Evolutionary conservation across 2,113 vertebrate genomes (phyloP).

Genomic region (Perca fluviatilis): DNA sequence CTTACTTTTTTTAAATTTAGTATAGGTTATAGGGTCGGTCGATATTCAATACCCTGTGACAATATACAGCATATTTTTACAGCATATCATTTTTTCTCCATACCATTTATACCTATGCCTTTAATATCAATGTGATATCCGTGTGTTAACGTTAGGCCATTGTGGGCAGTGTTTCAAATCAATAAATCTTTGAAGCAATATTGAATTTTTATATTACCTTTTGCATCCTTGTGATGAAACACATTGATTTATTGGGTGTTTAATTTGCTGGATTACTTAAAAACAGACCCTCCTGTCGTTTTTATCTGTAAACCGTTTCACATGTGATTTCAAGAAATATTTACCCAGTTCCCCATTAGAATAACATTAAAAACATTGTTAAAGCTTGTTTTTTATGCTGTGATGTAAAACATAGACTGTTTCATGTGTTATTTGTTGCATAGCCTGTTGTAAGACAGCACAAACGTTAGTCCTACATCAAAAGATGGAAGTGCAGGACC

Average conservation of each 20-base stretch:
- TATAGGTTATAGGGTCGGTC: no score
- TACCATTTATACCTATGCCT: not conserved
- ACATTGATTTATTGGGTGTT: not conserved
- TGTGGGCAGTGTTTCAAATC: no score
- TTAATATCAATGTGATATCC: not conserved
- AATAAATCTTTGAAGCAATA: not conserved
- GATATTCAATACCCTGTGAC: no score
- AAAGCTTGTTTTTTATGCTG: not conserved
- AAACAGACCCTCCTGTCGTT: no score
- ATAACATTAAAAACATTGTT: not conserved
- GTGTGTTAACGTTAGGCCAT: not conserved
- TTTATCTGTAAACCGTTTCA: not conserved
- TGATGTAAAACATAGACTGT: not conserved
- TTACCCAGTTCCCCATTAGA: no score
- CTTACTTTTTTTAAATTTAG: no score
- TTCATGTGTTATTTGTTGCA: conserved; percentile 25
- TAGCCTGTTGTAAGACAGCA: conserved; percentile 62
- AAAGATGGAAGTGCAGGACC: conserved; percentile 89
- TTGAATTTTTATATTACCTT: not conserved
- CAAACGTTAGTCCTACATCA: conserved; percentile 53
- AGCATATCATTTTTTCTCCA: no score
- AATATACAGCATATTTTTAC: not conserved
- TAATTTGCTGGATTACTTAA: not conserved
- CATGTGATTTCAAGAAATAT: not conserved
- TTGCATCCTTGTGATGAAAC: not conserved